Evolutionary conservation across 2,797 vertebrate species (phyloP).

Genomic region (Spatula versicolor): DNA sequence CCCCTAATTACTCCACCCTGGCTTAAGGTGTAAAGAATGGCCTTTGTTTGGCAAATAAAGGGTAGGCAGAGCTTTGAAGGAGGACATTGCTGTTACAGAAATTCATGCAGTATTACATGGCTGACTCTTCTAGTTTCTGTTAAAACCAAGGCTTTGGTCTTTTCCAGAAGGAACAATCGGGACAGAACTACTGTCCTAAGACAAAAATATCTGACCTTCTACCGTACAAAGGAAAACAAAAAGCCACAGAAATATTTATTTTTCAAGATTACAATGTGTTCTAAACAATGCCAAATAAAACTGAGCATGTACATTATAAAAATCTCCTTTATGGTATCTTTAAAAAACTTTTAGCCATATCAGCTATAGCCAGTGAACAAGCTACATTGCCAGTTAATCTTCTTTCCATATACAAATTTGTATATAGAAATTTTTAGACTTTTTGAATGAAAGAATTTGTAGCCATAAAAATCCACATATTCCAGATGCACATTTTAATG

Average conservation of each 20-base stretch:
- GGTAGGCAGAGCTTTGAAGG: conserved; percentile 12
- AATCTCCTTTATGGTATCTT: neutral
- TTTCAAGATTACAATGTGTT: neutral
- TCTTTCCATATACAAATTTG: neutral
- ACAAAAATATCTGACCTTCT: neutral
- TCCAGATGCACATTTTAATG: neutral
- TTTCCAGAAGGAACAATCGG: neutral
- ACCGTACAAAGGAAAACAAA: neutral
- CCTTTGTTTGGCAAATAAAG: conserved; percentile 49
- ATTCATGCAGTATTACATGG: neutral
- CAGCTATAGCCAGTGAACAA: neutral
- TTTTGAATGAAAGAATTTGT: conserved; percentile 2
- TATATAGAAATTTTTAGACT: neutral
- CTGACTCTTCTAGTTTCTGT: neutral
- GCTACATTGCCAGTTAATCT: neutral
- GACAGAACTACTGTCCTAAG: neutral
- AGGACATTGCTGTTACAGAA: neutral
- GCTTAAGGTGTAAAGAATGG: conserved; percentile 39
- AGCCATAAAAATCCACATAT: conserved; percentile 1
- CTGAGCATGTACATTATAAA: neutral
- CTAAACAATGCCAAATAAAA: neutral
- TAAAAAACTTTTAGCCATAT: neutral
- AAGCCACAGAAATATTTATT: neutral
- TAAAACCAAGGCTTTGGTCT: neutral
- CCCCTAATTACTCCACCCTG: conserved; percentile 60